Percentiles rank a stretch among this genome's conserved stretches.
These are phyloP conservation scores for Flexamia atlantica DNA, from an alignment of 2,888 invertebrate species.

Conservation along the genomic window DNA sequence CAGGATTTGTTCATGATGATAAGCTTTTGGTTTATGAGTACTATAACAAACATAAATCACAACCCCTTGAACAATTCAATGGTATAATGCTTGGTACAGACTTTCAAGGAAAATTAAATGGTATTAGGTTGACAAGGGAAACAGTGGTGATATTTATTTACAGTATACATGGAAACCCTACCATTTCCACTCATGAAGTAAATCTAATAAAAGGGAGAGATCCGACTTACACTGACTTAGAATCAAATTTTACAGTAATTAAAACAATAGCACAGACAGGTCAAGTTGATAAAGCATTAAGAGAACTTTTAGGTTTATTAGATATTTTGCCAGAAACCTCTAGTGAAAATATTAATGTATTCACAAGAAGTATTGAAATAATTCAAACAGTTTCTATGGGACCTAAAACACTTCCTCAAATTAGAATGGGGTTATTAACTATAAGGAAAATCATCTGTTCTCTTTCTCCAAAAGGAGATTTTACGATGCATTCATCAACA, in stretches of 20 bases:
- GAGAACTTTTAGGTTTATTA: background rate
- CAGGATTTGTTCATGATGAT: constrained; percentile 8
- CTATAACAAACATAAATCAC: constrained; percentile 3
- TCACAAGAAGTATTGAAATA: background rate
- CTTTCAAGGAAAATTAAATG: background rate
- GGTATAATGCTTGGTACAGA: background rate
- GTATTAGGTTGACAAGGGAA: background rate
- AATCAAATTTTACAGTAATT: background rate
- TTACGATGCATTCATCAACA: background rate
- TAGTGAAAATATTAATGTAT: background rate
- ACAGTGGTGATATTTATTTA: constrained; percentile 10
- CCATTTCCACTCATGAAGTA: background rate
- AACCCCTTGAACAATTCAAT: background rate
- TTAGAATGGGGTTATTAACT: background rate
- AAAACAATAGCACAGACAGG: no score
- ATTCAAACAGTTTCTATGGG: background rate
- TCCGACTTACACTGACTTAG: background rate
- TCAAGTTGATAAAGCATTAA: background rate
- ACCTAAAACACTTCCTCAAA: background rate
- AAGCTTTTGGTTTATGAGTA: background rate
- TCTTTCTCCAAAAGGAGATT: background rate
- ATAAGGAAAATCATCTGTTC: background rate
- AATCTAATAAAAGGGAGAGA: background rate
- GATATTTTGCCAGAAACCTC: background rate
- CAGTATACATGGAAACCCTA: background rate